Evolutionary conservation across 2,888 invertebrate species (phyloP).

Genomic region (Plebejus anna): DNA sequence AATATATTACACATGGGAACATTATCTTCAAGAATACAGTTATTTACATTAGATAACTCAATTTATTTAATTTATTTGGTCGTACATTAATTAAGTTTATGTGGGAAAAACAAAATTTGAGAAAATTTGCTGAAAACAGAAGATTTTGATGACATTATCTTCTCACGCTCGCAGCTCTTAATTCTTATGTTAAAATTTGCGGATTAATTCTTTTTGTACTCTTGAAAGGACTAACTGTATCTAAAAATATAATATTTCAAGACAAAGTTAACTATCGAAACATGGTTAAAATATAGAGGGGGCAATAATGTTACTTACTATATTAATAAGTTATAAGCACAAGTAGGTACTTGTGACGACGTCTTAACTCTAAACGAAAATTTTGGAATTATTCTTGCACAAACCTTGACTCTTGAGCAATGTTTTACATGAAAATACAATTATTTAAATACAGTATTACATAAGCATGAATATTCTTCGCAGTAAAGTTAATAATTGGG

Average conservation of each 20-base stretch:
- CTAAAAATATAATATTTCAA: too few species aligned
- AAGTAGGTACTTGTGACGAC: too few species aligned
- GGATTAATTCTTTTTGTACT: not conserved
- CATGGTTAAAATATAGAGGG: too few species aligned
- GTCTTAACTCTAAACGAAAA: too few species aligned
- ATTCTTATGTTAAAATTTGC: not conserved
- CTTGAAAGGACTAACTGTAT: not conserved
- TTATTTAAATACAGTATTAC: not conserved
- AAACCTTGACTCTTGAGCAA: not conserved
- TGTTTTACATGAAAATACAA: not conserved
- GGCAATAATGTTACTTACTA: too few species aligned
- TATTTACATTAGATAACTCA: not conserved
- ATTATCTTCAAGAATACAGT: not conserved
- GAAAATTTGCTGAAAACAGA: not conserved
- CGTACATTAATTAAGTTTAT: not conserved
- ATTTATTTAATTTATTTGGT: not conserved
- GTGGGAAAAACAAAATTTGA: not conserved
- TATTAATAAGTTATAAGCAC: too few species aligned
- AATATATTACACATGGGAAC: not conserved
- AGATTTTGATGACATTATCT: not conserved
- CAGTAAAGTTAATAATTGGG: constrained; percentile 3
- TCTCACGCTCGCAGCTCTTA: not conserved
- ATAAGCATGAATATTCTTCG: constrained; percentile 5
- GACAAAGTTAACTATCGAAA: too few species aligned
- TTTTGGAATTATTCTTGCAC: not conserved